Evolutionary conservation across 2,113 vertebrate genomes (phyloP), one percentile per base, ranked within the genome.

Genomic region (Mandrillus leucophaeus): DNA sequence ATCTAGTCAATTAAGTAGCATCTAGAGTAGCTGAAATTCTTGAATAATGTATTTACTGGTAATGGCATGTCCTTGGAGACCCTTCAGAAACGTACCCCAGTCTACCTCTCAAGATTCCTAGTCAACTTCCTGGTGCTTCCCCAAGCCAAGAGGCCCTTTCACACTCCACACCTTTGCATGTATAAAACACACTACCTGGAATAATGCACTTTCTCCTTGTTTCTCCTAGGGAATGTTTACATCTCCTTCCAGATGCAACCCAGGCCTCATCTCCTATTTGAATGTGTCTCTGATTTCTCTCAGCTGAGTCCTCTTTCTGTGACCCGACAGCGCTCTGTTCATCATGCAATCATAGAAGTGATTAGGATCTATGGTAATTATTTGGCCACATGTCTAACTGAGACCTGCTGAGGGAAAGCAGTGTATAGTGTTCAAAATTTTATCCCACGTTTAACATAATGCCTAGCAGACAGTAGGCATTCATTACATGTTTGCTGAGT

Each of bases 1-100:
- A 91, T 52, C 40, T 92, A 80, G 92, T 87, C 89, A 79, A 87
- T 87, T 76, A 76, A 94, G 80, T 10, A 82, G n/a, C 80, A 87
- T 35, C 64, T 43, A 70, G 55, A 81, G 50, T 32, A 75, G 76
- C 0, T 88, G 90, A 81, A 81, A 92, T 55, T 75, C 35, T 43
- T 88, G 30, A 87, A 80, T 90, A 70, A 68, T 75, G 45, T 82
- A 55, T 72, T 72, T 38, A n/a, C 12, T 17, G 55, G 72, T 72
- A 35, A 18, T 32, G 1, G 57, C 35, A 32, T 23, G 5, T 50
- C 50, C 23, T 50, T 25, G 0, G 13, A 66, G n/a, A 48, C n/a
- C 52, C 68, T 87, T 90, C 40, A 48, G 66, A 14, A 6, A 32
- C 55, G 52, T 5, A 14, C n/a, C 45, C 35, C 73, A 38, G 35